Percentiles rank a stretch among this genome's conserved stretches.
phyloP scores from a whole-genome alignment of 1,140 invertebrate genomes.

The Pseudoatta argentina region DNA sequence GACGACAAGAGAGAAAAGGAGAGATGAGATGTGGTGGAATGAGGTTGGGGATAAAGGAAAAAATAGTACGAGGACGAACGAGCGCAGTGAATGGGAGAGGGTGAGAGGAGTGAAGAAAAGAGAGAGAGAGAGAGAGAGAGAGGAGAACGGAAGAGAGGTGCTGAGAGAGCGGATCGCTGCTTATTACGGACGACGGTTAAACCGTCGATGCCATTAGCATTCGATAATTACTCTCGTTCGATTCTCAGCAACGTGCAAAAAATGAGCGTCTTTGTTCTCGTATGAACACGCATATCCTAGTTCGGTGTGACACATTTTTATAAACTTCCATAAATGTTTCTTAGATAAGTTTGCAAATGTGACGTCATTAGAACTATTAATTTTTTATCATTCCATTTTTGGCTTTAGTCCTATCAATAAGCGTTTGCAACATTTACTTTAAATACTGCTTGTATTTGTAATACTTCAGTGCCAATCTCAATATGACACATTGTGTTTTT shows the following conservation, averaged over 20 bases:
- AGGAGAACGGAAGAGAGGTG: slow-evolving; percentile 25
- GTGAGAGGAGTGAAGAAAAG: not conserved
- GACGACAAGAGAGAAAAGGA: slow-evolving; percentile 16
- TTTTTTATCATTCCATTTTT: too few relatives aligned
- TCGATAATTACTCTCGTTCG: slow-evolving; percentile 59
- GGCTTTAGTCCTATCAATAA: too few relatives aligned
- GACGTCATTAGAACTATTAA: too few relatives aligned
- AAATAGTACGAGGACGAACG: slow-evolving; percentile 46
- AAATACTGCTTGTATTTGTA: too few relatives aligned
- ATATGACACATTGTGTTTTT: too few relatives aligned
- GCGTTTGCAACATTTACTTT: too few relatives aligned
- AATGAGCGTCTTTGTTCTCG: slow-evolving; percentile 14
- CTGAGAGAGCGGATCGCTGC: slow-evolving; percentile 50
- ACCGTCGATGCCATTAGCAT: slow-evolving; percentile 55
- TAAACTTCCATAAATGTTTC: not conserved
- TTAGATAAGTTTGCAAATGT: not conserved
- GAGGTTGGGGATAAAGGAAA: slow-evolving; percentile 28
- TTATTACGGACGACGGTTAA: slow-evolving; percentile 63
- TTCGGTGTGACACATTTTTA: not conserved
- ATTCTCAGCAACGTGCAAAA: slow-evolving; percentile 19
- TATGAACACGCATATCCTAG: not conserved
- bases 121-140: not conserved
- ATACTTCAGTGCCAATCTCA: too few relatives aligned
- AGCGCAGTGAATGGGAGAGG: slow-evolving; percentile 39
- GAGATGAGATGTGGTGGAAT: slow-evolving; percentile 30